Evolutionary conservation across 2,113 vertebrate species (phyloP), one percentile per base, ranked within the genome.

Genomic region (Petrocephalus microphthalmus): DNA sequence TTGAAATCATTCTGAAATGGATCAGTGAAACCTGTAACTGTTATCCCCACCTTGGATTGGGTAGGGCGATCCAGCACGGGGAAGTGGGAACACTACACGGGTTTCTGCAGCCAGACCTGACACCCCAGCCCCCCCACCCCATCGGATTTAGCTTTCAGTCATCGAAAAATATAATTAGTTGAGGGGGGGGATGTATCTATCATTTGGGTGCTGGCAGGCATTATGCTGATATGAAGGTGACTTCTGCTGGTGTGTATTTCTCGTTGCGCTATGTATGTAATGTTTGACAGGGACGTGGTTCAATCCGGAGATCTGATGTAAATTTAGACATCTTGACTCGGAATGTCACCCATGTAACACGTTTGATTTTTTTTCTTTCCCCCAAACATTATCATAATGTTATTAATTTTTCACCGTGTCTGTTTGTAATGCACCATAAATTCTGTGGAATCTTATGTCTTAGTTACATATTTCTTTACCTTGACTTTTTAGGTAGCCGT

Each of bases 71-170:
- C 53, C 53, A 54, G 53, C 53, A 78, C 4, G 1, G 33, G 29
- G 71, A 78, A 78, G 15, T 7, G 33, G 71, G 33, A 17, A 1
- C 29, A 78, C 15, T 42, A 13, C 33, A 19, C 25, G 47, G 49
- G 82, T 51, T 51, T 25, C 49, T 52, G 45, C 49, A 84, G 22
- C 45, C n/a, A 20, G 8, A 10, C 11, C 47, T 84, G n/a, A 51
- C 56, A 7, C 84, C 7, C 56, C 37, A 42, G 42, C 42, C 60
- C 22, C 15, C 52, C 56, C 19, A 51, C 67, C 84, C 49, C 47
- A 64, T 74, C 57, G 19, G 33, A 57, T 74, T 33, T 78, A 88
- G 45, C 87, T 91, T 89, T 82, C 92, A 91, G 51, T 92, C 89
- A 84, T 88, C 33, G 5, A 25, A 37, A 20, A 88, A 60, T 81